These are phyloP conservation scores for Xanthia togata DNA, from an alignment of 2,888 invertebrate species.

Conservation along the genomic window DNA sequence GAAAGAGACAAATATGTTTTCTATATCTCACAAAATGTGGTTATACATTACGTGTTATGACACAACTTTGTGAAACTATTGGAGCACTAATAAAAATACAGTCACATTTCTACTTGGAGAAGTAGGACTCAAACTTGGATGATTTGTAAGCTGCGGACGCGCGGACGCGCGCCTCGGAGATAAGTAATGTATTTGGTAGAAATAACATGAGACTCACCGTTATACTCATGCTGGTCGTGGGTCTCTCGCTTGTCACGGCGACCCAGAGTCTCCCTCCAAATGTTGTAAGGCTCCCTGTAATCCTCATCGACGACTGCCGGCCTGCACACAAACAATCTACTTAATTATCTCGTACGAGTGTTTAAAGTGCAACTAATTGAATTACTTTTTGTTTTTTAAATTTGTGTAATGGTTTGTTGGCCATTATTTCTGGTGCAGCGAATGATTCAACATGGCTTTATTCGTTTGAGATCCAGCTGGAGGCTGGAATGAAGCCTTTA, in stretches of 20 bases:
- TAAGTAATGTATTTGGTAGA: constrained; percentile 21
- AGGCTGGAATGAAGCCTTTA: constrained; percentile 23
- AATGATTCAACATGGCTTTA: constrained; percentile 30
- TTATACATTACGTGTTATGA: constrained; percentile 56
- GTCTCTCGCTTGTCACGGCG: constrained; percentile 83
- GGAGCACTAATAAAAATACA: constrained; percentile 58
- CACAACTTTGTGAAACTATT: constrained; percentile 50
- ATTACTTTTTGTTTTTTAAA: constrained; percentile 35
- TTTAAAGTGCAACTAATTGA: constrained; percentile 44
- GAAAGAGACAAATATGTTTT: constrained; percentile 53
- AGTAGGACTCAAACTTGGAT: constrained; percentile 47
- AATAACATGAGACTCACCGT: constrained; percentile 75
- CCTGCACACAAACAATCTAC: constrained; percentile 71
- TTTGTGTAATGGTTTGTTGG: constrained; percentile 25
- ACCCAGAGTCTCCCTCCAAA: constrained; percentile 87
- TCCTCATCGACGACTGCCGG: constrained; percentile 88
- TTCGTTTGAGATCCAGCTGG: constrained; percentile 15
- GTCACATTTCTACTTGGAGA: constrained; percentile 54
- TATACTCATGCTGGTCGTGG: constrained; percentile 86
- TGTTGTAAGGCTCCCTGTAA: constrained; percentile 87
- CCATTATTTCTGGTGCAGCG: constrained; percentile 7
- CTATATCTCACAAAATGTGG: constrained; percentile 46
- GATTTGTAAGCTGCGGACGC: constrained; percentile 45
- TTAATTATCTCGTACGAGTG: constrained; percentile 30
- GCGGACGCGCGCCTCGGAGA: constrained; percentile 8